These are phyloP conservation scores for Hirtodrosophila cameraria DNA, from an alignment of 2,888 invertebrate genomes.

Conservation along the genomic window DNA sequence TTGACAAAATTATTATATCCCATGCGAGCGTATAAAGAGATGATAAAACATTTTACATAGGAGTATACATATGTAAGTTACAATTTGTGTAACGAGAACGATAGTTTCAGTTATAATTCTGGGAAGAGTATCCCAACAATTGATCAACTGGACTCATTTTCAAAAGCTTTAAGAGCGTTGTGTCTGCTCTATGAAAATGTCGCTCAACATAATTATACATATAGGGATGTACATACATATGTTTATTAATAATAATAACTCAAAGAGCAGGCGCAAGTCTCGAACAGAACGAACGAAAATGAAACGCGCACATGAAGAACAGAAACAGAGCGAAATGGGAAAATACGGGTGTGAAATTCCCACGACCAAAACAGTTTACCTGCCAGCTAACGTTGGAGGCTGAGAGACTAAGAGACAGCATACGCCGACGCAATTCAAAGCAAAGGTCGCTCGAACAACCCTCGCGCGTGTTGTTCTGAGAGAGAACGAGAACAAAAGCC, in stretches of 20 bases:
- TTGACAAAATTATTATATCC: too few relatives aligned
- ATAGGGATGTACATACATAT: neutral
- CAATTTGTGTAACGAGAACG: too few relatives aligned
- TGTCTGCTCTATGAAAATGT: conserved; percentile 22
- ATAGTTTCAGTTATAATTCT: too few relatives aligned
- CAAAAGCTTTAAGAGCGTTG: conserved; percentile 5
- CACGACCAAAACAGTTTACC: conserved; percentile 59
- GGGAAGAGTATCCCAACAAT: too few relatives aligned
- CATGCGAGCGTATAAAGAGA: too few relatives aligned
- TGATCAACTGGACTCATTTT: too few relatives aligned
- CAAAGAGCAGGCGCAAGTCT: conserved; percentile 27
- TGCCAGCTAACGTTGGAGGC: conserved; percentile 26
- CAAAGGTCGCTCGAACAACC: conserved; percentile 49
- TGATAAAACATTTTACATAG: too few relatives aligned
- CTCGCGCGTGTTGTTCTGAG: conserved; percentile 43
- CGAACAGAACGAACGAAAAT: conserved; percentile 28
- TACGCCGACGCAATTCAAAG: conserved; percentile 41
- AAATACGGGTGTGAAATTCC: conserved; percentile 63
- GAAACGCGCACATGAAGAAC: conserved; percentile 54
- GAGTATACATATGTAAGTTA: too few relatives aligned
- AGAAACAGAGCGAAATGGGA: conserved; percentile 69
- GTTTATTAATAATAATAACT: neutral
- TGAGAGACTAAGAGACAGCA: conserved; percentile 5
- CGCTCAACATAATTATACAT: conserved; percentile 7
- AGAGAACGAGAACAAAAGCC: conserved; percentile 43